phyloP scores from a whole-genome alignment of 2,113 vertebrate species.

The Illadopsis cleaveri region DNA sequence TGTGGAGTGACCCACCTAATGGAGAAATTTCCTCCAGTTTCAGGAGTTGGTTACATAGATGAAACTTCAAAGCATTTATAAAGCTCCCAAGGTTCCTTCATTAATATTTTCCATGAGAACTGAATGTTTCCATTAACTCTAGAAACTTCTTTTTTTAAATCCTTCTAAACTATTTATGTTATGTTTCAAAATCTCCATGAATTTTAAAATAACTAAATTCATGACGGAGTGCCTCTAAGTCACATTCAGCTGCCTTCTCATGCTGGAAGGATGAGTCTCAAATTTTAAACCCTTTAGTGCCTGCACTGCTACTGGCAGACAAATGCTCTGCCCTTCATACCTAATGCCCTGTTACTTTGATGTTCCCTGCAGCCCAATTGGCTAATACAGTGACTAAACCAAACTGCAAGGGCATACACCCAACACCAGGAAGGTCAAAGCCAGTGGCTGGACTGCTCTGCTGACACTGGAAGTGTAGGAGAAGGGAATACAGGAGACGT shows the following conservation, averaged over 20 bases:
- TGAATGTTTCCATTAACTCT: not conserved
- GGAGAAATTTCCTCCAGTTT: not conserved
- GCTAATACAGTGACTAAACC: not conserved
- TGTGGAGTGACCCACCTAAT: not conserved
- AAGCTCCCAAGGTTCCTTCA: not conserved
- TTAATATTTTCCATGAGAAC: not conserved
- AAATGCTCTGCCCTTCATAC: not conserved
- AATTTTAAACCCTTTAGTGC: not conserved
- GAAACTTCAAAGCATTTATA: not conserved
- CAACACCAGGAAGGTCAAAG: fast-evolving
- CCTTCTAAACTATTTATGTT: not conserved
- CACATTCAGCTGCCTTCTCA: not conserved
- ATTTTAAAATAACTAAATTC: not conserved
- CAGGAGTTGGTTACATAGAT: not conserved
- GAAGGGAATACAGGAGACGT: not conserved
- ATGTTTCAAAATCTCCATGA: not conserved
- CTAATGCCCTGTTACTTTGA: not conserved
- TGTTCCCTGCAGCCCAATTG: not conserved
- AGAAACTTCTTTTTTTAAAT: not conserved
- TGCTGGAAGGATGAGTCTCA: not conserved
- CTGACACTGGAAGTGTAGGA: not conserved
- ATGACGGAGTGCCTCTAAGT: not conserved
- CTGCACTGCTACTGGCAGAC: not conserved
- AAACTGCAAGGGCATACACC: not conserved
- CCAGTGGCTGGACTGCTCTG: fast-evolving